Percentiles rank a stretch among this genome's conserved stretches.
Conservation (phyloP, 2,888 invertebrate species). For the Ormia ochracea region DNA sequence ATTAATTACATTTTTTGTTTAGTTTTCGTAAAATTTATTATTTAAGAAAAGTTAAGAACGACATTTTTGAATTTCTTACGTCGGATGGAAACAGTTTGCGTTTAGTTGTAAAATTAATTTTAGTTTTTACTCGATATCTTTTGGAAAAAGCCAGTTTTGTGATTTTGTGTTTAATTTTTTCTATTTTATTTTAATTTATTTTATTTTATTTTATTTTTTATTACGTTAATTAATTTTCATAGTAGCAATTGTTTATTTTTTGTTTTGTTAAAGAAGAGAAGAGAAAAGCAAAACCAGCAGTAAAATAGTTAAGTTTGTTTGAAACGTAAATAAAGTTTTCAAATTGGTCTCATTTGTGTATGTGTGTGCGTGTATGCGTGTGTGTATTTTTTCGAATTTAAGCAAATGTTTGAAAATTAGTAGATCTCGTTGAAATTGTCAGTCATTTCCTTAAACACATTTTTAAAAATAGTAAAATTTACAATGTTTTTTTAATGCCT, state of each 20-base stretch:
- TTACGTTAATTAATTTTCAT: conserved; percentile 63
- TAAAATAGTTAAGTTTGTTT: conserved; percentile 51
- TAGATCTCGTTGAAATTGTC: conserved; percentile 41
- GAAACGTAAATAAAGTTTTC: conserved; percentile 69
- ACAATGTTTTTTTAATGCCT: neutral
- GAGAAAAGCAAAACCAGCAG: conserved; percentile 13
- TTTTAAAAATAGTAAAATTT: conserved; percentile 7
- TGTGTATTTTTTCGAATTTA: conserved; percentile 60
- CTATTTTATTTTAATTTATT: conserved; percentile 64
- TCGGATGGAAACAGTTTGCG: neutral
- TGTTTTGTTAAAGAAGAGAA: conserved; percentile 46
- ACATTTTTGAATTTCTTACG: neutral
- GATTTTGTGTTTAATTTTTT: conserved; percentile 67
- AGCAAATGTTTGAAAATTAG: conserved; percentile 61
- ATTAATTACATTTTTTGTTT: conserved; percentile 65
- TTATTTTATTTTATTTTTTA: conserved; percentile 63
- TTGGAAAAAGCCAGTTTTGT: conserved; percentile 71
- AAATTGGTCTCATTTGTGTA: conserved; percentile 76
- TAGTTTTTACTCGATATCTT: conserved; percentile 17
- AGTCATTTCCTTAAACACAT: conserved; percentile 47
- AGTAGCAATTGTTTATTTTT: conserved; percentile 54
- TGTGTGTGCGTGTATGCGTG: no score
- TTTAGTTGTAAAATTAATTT: conserved; percentile 14
- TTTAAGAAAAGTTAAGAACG: neutral
- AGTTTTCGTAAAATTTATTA: conserved; percentile 13